These are phyloP conservation scores for Centruroides sculpturatus DNA, from an alignment of 1,140 invertebrate species.

Conservation along the genomic window DNA sequence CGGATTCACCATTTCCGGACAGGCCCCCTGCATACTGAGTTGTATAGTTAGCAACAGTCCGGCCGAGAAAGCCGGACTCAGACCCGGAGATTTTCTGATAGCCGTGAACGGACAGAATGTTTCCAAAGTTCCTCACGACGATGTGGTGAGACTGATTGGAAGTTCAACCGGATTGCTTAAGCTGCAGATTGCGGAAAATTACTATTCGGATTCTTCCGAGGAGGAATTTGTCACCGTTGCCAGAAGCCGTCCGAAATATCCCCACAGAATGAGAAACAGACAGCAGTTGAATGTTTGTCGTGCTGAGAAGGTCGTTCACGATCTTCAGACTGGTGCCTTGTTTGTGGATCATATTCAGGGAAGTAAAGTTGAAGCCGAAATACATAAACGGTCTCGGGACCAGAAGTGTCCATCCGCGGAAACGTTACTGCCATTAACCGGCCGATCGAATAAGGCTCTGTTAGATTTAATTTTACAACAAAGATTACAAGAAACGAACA, in stretches of 20 bases:
- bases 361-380: background rate
- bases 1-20: constrained; percentile 86
- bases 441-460: constrained; percentile 12
- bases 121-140: constrained; percentile 74
- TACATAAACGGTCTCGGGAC: too few species aligned
- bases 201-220: constrained; percentile 60
- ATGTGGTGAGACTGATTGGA: constrained; percentile 78
- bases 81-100: constrained; percentile 78
- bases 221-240: constrained; percentile 43
- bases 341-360: constrained; percentile 20
- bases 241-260: constrained; percentile 41
- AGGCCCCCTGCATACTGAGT: constrained; percentile 75
- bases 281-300: constrained; percentile 21
- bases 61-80: constrained; percentile 65
- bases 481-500: background rate
- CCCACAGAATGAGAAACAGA: constrained; percentile 33
- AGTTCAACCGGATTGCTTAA: constrained; percentile 59
- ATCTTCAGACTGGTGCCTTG: constrained; percentile 31
- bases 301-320: constrained; percentile 38
- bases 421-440: background rate
- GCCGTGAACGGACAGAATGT: constrained; percentile 82
- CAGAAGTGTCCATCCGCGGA: too few species aligned
- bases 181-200: constrained; percentile 75
- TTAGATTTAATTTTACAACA: constrained; percentile 16
- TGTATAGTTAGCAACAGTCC: constrained; percentile 72